Percentiles rank a stretch among this genome's conserved stretches.
Conservation (phyloP, 2,888 invertebrate species). For the Pyrrhia umbra region DNA sequence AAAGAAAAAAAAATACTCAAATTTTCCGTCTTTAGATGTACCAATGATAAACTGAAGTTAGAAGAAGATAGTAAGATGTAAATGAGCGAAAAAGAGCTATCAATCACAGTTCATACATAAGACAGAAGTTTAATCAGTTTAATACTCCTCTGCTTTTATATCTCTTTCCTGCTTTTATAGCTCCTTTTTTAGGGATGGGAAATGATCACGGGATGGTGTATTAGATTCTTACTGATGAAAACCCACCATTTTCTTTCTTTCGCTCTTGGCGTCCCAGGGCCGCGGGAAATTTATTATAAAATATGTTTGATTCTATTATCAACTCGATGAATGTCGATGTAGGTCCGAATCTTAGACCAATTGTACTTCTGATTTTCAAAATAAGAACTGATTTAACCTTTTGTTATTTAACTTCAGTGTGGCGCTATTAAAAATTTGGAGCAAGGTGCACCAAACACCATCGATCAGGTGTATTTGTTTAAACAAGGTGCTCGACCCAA, state of each 20-base stretch:
- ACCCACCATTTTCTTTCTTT: too few relatives aligned
- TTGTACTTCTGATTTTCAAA: too few relatives aligned
- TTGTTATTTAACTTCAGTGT: slow-evolving; percentile 27
- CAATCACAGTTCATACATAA: neutral
- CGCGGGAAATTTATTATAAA: too few relatives aligned
- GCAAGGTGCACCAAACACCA: slow-evolving; percentile 85
- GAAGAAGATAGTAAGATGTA: slow-evolving; percentile 34
- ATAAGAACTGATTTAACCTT: slow-evolving; percentile 13
- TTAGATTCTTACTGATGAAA: too few relatives aligned
- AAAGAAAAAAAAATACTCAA: neutral
- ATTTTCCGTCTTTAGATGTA: neutral
- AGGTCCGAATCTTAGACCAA: too few relatives aligned
- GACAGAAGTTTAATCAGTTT: neutral
- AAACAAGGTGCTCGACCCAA: slow-evolving; percentile 84
- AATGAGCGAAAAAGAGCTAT: slow-evolving; percentile 25
- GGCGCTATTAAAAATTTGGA: slow-evolving; percentile 71
- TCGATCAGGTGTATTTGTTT: slow-evolving; percentile 89
- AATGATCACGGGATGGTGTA: too few relatives aligned
- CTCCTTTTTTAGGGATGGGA: too few relatives aligned
- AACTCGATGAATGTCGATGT: too few relatives aligned
- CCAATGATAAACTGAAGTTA: neutral
- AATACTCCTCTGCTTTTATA: too few relatives aligned
- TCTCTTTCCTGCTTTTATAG: too few relatives aligned
- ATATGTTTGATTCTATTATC: too few relatives aligned
- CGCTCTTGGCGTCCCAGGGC: too few relatives aligned